Conservation (phyloP, 2,113 vertebrate genomes). For the Clupea harengus region DNA sequence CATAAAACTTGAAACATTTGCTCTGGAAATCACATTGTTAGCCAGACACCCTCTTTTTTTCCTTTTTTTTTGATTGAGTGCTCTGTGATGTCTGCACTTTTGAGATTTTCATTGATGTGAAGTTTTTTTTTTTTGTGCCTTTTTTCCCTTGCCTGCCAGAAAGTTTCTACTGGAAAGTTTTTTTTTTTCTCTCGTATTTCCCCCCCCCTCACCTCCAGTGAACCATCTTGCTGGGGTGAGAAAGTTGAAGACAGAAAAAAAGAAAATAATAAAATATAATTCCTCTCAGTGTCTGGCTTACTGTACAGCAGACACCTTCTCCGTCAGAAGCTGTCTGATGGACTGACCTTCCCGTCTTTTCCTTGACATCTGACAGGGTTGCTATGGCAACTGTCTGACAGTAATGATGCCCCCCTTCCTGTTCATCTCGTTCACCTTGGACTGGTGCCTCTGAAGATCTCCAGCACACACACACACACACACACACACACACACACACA, state of each 20-base stretch:
- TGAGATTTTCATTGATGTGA: constrained; percentile 50
- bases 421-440: neutral
- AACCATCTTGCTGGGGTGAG: constrained; percentile 1
- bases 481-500: neutral
- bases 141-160: constrained; percentile 32
- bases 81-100: constrained; percentile 51
- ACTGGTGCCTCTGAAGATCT: neutral
- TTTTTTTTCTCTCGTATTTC: neutral
- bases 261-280: constrained; percentile 16
- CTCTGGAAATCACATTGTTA: constrained; percentile 51
- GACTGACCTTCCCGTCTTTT: neutral
- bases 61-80: constrained; percentile 36
- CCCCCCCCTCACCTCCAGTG: neutral
- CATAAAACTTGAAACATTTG: constrained; percentile 46
- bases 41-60: constrained; percentile 39
- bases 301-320: constrained; percentile 1
- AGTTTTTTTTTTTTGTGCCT: constrained; percentile 20
- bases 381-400: neutral
- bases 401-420: neutral
- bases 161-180: constrained; percentile 38
- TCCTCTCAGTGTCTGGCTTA: neutral
- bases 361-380: neutral
- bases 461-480: neutral
- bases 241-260: constrained; percentile 10
- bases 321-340: neutral